Evolutionary conservation across 2,888 invertebrate species (phyloP).

Genomic region (Drosophila stalkeri): DNA sequence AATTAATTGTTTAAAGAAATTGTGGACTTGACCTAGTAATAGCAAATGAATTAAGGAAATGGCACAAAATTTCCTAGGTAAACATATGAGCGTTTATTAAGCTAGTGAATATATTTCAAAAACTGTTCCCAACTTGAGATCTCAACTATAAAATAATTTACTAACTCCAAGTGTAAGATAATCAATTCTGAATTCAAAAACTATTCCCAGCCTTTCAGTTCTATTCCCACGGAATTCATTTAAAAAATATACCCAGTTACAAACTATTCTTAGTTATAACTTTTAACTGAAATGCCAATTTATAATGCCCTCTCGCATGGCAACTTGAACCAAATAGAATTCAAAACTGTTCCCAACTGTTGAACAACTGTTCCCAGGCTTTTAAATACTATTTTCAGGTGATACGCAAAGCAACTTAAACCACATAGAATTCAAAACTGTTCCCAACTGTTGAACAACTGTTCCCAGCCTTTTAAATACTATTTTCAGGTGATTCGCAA

Average conservation of each 20-base stretch:
- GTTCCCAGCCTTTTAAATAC: no score
- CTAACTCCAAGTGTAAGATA: no score
- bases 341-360: neutral
- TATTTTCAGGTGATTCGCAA: no score
- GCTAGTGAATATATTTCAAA: neutral
- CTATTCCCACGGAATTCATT: neutral
- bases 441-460: neutral
- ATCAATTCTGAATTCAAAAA: no score
- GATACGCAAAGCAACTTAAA: no score
- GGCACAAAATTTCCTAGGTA: neutral
- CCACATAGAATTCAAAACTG: neutral
- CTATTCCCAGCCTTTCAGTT: no score
- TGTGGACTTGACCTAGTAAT: neutral
- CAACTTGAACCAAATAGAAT: neutral
- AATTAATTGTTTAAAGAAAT: conserved; percentile 34
- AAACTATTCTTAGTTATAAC: no score
- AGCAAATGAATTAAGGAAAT: neutral
- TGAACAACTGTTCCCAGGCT: no score
- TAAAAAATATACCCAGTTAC: neutral
- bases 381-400: no score
- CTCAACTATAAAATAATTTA: neutral
- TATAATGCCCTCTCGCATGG: neutral
- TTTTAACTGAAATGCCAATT: neutral
- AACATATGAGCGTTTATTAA: neutral
- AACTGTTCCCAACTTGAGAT: neutral